Evolutionary conservation across 2,797 vertebrate genomes (phyloP), one percentile per base, ranked within the genome.

Genomic region (Anguilla pacifica): DNA sequence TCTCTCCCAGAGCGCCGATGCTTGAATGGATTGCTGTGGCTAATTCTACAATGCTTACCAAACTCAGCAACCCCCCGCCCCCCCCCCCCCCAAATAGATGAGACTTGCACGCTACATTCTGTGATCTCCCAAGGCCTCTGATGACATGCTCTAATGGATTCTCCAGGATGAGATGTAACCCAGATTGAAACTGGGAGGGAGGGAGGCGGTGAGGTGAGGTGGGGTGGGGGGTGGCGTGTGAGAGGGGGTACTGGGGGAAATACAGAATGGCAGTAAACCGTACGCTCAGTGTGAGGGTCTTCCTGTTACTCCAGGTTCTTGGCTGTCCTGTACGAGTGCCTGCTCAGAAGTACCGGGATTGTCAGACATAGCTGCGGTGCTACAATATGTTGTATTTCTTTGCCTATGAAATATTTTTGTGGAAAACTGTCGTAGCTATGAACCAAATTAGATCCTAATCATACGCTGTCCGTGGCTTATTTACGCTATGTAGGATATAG

Each of bases 231-330:
- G 5, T 43, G 0, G 7, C 59, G 31, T 31, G 31, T 31, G 5
- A 19, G 22, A 22, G 53, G 22, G 19, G 53, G 39, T 43, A 84
- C 83, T 85, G 51, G 55, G 55, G 72, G 55, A 51, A 59, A 74
- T 25, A 22, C 4, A 28, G n/a, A 77, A 85, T 86, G 86, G 67
- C 83, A 82, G 81, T 25, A 86, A 91, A 90, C 86, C 64, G 22
- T 39, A 28, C 15, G 17, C n/a, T 17, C 13, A 77, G 35, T 85
- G 85, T 89, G 17, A 46, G 64, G 79, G 86, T 88, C 86, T 72
- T 70, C 86, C 72, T 83, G 86, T 86, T 59, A 83, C 35, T 74
- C 43, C 72, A 85, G 85, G 89, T 87, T 88, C 88, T 87, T 53
- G 82, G 83, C 70, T 87, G 89, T 88, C 83, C 74, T 46, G 15